Percentiles rank a stretch among this genome's conserved stretches.
These are phyloP conservation scores for Hippoglossus hippoglossus DNA, from an alignment of 2,797 vertebrate genomes.

Conservation along the genomic window DNA sequence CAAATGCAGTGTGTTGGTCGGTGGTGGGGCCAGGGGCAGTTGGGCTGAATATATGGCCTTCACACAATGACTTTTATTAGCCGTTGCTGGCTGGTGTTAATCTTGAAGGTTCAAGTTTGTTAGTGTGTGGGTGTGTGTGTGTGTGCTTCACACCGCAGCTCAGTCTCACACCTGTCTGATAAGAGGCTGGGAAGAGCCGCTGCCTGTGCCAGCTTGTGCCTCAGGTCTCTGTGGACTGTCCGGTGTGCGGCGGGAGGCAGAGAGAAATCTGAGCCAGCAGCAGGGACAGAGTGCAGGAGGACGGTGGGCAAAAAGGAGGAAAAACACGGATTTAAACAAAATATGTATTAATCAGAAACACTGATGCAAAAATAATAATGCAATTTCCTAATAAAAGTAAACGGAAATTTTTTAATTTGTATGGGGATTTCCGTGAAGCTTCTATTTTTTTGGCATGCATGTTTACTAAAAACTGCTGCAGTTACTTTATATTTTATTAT, in stretches of 20 bases:
- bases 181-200: conserved; percentile 51
- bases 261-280: conserved; percentile 6
- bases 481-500: neutral
- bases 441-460: neutral
- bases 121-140: conserved; percentile 22
- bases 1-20: conserved; percentile 44
- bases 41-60: conserved; percentile 54
- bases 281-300: neutral
- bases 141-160: conserved; percentile 37
- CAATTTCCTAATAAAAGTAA: neutral
- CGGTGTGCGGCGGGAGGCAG: neutral
- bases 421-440: neutral
- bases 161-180: conserved; percentile 62
- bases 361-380: neutral
- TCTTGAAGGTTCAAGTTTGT: conserved; percentile 48
- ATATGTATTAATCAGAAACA: neutral
- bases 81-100: conserved; percentile 61
- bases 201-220: conserved; percentile 45
- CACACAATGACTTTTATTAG: conserved; percentile 72
- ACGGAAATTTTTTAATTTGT: neutral
- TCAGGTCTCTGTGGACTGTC: conserved; percentile 22
- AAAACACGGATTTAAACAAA: neutral
- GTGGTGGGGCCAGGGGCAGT: conserved; percentile 32
- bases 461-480: neutral
- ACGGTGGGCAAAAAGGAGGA: neutral